phyloP scores from a whole-genome alignment of 1,140 invertebrate species.

The Dendroctonus valens region DNA sequence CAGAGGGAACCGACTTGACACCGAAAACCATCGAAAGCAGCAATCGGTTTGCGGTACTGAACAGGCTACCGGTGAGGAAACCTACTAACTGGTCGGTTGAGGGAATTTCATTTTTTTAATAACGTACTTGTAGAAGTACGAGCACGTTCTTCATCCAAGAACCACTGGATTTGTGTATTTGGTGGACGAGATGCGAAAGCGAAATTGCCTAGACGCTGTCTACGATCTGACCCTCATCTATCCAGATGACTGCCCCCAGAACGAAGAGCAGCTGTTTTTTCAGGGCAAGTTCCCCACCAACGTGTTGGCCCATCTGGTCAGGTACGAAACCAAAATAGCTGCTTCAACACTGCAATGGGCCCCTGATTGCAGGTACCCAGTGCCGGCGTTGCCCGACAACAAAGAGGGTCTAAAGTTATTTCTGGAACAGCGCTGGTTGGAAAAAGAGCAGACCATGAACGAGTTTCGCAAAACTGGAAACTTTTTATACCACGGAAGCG shows the following conservation, averaged over 20 bases:
- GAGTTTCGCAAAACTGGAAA: slow-evolving; percentile 59
- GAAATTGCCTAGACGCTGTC: slow-evolving; percentile 65
- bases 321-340: slow-evolving; percentile 52
- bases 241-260: slow-evolving; percentile 65
- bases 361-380: slow-evolving; percentile 54
- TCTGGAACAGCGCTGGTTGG: slow-evolving; percentile 68
- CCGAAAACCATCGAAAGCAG: slow-evolving; percentile 69
- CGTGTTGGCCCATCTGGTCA: slow-evolving; percentile 73
- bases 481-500: slow-evolving; percentile 47
- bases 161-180: slow-evolving; percentile 81
- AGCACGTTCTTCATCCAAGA: slow-evolving; percentile 79
- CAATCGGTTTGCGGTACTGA: slow-evolving; percentile 68
- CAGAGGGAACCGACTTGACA: slow-evolving; percentile 86
- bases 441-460: slow-evolving; percentile 65
- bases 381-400: slow-evolving; percentile 58
- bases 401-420: slow-evolving; percentile 62
- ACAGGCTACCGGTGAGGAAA: slow-evolving; percentile 54
- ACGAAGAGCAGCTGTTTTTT: slow-evolving; percentile 63
- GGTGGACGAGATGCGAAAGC: slow-evolving; percentile 63
- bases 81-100: too few species aligned
- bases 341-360: neutral
- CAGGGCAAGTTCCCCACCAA: slow-evolving; percentile 67
- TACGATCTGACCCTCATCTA: slow-evolving; percentile 82
- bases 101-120: slow-evolving; percentile 11
- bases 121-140: slow-evolving; percentile 57